A percentile compares a stretch with the other conserved stretches of the same genome.
Evolutionary conservation across 2,113 vertebrate genomes (phyloP).

Genomic region (Rallus limicola): DNA sequence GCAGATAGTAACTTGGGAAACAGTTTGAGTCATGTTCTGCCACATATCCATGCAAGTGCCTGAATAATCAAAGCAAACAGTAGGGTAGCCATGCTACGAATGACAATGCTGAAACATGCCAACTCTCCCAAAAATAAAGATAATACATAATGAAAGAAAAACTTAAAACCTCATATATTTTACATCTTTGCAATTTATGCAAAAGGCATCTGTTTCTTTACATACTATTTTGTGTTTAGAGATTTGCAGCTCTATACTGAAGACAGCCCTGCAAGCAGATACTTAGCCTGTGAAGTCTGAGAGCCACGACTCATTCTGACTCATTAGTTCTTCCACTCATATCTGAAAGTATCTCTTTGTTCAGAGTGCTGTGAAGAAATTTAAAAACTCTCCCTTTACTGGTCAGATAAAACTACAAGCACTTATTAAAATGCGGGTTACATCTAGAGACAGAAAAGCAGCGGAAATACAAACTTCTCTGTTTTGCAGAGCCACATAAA

Average conservation of each 20-base stretch:
- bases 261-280: background rate
- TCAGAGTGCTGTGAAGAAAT: background rate
- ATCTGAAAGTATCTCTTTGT: background rate
- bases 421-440: background rate
- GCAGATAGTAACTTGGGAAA: constrained; percentile 25
- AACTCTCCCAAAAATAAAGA: background rate
- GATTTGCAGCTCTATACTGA: background rate
- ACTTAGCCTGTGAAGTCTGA: background rate
- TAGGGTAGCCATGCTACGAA: background rate
- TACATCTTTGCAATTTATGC: background rate
- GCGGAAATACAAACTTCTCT: background rate
- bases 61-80: background rate
- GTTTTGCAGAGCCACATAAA: background rate
- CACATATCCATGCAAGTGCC: background rate
- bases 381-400: background rate
- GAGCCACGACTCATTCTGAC: background rate
- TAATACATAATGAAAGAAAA: background rate
- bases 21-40: background rate
- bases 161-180: background rate
- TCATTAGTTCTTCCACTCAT: background rate
- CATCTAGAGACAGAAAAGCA: background rate
- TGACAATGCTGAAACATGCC: background rate
- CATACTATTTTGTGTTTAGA: background rate
- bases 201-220: background rate
- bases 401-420: background rate